These are phyloP conservation scores for Melopsittacus undulatus DNA, from an alignment of 2,797 vertebrate genomes.

Conservation along the genomic window DNA sequence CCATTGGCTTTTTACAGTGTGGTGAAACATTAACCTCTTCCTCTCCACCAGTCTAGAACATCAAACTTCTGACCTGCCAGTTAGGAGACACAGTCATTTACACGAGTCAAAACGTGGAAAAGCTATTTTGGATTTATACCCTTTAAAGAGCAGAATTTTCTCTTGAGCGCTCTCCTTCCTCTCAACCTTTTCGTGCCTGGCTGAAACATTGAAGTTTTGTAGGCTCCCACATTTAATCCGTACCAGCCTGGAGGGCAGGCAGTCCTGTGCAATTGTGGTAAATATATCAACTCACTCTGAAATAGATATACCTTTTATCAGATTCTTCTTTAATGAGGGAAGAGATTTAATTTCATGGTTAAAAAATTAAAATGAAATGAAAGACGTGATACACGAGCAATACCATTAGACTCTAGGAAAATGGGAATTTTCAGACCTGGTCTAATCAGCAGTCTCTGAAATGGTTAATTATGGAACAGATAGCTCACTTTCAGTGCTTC, in stretches of 20 bases:
- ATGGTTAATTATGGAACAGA: conserved; percentile 32
- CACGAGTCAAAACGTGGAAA: not conserved
- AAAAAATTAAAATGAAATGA: not conserved
- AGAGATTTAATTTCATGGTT: conserved; percentile 13
- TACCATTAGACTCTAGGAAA: not conserved
- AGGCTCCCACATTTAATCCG: not conserved
- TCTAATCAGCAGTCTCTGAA: conserved; percentile 33
- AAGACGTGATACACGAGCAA: not conserved
- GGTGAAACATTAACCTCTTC: conserved; percentile 1
- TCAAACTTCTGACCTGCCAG: not conserved
- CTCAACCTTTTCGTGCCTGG: not conserved
- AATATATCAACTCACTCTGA: not conserved
- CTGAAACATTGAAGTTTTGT: not conserved
- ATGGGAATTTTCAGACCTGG: conserved; percentile 1
- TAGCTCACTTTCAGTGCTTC: not conserved
- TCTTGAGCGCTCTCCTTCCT: not conserved
- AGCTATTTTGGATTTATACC: not conserved
- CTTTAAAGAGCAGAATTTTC: not conserved
- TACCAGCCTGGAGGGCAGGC: not conserved
- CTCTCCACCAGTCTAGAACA: not conserved
- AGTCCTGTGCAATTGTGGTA: not conserved
- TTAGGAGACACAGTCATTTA: not conserved
- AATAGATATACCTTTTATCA: conserved; percentile 28
- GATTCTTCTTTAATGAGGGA: conserved; percentile 42
- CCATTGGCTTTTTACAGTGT: conserved; percentile 4